These are phyloP conservation scores for Leucophora obtusa DNA, from an alignment of 2,888 invertebrate species.

Conservation along the genomic window DNA sequence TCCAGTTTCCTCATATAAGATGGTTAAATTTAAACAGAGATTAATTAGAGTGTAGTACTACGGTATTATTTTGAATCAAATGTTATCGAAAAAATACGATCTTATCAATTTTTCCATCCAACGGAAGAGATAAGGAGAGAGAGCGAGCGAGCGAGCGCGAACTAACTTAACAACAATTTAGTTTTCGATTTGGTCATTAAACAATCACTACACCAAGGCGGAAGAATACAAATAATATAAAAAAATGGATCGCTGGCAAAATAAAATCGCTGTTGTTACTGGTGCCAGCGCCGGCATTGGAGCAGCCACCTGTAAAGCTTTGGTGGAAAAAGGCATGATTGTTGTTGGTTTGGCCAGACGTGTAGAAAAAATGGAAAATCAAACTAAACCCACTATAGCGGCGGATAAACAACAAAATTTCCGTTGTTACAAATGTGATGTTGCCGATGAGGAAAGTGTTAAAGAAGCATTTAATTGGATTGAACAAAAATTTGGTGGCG, in stretches of 20 bases:
- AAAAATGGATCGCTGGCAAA: conserved; percentile 81
- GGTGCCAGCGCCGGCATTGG: conserved; percentile 83
- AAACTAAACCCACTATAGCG: conserved; percentile 65
- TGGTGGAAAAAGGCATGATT: conserved; percentile 79
- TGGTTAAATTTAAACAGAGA: no score
- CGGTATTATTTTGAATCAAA: no score
- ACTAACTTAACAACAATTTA: neutral
- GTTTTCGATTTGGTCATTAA: neutral
- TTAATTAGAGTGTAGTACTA: no score
- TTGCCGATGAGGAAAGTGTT: conserved; percentile 80
- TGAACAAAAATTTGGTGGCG: conserved; percentile 79
- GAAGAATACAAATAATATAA: neutral
- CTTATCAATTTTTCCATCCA: no score
- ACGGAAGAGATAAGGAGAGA: no score
- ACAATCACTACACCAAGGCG: neutral
- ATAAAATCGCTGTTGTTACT: conserved; percentile 82
- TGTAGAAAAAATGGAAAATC: conserved; percentile 76
- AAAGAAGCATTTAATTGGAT: conserved; percentile 79
- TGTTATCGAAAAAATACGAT: no score
- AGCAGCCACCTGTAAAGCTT: conserved; percentile 77
- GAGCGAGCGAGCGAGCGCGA: no score
- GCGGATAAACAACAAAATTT: conserved; percentile 71
- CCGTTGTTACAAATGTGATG: conserved; percentile 79
- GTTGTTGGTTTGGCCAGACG: conserved; percentile 81
- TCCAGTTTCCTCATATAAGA: no score